A percentile compares a stretch with the other conserved stretches of the same genome.
phyloP scores from a whole-genome alignment of 2,797 vertebrate species.

The Siniperca undulata region DNA sequence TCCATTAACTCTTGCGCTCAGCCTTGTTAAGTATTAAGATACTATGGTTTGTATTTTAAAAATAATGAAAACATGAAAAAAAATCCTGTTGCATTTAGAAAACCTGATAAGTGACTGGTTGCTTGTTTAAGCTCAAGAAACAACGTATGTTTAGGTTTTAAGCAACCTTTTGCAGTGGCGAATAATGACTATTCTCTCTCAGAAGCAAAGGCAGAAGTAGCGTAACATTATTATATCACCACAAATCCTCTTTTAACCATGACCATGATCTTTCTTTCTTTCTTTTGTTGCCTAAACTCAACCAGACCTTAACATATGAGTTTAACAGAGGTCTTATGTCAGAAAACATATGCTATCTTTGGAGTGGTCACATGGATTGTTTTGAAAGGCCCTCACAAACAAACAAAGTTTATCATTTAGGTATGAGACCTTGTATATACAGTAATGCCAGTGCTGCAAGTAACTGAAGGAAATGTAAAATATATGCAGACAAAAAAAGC shows the following conservation, averaged over 20 bases:
- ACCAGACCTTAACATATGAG: not conserved
- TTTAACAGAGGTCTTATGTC: not conserved
- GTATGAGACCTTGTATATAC: not conserved
- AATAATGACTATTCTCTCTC: not conserved
- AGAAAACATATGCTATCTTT: not conserved
- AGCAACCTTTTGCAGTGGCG: not conserved
- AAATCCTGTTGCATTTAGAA: too few species aligned
- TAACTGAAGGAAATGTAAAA: too few species aligned
- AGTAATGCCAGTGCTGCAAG: too few species aligned
- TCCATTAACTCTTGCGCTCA: not conserved
- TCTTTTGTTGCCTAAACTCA: not conserved
- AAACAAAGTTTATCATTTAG: not conserved
- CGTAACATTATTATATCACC: too few species aligned
- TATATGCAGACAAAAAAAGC: too few species aligned
- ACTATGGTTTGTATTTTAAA: not conserved
- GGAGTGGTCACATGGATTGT: not conserved
- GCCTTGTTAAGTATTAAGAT: too few species aligned
- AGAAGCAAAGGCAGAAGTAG: too few species aligned
- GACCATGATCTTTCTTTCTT: not conserved
- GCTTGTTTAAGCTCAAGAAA: not conserved
- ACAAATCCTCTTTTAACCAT: too few species aligned
- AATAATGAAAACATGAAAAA: too few species aligned
- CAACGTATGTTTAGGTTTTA: not conserved
- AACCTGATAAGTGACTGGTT: too few species aligned
- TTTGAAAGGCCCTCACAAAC: not conserved